Evolutionary conservation across 2,797 vertebrate species (phyloP).

Genomic region (Acrossocheilus fasciatus): DNA sequence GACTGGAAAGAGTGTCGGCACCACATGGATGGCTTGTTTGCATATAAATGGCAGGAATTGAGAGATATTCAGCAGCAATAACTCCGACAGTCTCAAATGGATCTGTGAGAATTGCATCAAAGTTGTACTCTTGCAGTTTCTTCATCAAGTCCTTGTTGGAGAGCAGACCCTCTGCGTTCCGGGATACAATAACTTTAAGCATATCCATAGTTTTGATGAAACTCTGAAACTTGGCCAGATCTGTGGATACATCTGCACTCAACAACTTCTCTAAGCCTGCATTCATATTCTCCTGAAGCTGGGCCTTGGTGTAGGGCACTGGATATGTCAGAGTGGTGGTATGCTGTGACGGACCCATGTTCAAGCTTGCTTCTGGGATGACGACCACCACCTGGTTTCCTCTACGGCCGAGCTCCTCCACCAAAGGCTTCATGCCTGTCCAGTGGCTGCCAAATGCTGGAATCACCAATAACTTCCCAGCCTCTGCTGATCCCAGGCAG

Average conservation of each 20-base stretch:
- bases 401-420: slow-evolving; percentile 65
- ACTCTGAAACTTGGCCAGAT: not conserved
- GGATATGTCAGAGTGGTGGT: slow-evolving; percentile 69
- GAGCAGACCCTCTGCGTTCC: slow-evolving; percentile 56
- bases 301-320: slow-evolving; percentile 45
- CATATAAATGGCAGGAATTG: slow-evolving; percentile 66
- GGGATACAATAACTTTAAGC: slow-evolving; percentile 7
- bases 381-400: slow-evolving; percentile 74
- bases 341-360: slow-evolving; percentile 59
- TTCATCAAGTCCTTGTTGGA: slow-evolving; percentile 62
- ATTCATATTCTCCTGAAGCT: not conserved
- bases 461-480: slow-evolving; percentile 71
- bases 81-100: slow-evolving; percentile 65
- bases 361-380: slow-evolving; percentile 51
- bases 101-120: slow-evolving; percentile 71
- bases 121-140: slow-evolving; percentile 50
- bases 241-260: slow-evolving; percentile 28
- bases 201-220: not conserved
- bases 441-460: slow-evolving; percentile 77
- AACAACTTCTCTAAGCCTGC: not conserved
- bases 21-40: slow-evolving; percentile 63
- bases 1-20: slow-evolving; percentile 55
- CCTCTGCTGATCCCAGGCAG: slow-evolving; percentile 33
- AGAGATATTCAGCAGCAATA: slow-evolving; percentile 71
- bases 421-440: slow-evolving; percentile 71